These are phyloP conservation scores for Lepetodrilus schrolli DNA, from an alignment of 2,888 invertebrate species.

Conservation along the genomic window DNA sequence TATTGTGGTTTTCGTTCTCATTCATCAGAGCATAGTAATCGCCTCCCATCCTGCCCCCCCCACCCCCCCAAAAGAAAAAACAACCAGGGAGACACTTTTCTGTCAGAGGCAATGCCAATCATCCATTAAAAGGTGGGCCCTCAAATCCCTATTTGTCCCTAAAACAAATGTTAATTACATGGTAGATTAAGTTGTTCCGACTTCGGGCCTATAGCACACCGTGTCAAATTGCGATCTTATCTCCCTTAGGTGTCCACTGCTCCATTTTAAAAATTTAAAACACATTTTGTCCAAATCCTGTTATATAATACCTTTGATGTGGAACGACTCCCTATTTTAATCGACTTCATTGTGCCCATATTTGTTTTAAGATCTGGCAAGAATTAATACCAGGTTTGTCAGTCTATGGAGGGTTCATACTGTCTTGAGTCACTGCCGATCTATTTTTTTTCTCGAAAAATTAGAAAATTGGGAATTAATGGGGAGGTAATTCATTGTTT, in stretches of 20 bases:
- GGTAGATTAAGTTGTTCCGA: background rate
- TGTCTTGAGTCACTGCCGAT: background rate
- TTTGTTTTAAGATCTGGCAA: background rate
- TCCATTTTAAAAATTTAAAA: background rate
- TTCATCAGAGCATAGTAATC: slow-evolving; percentile 2
- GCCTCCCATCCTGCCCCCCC: background rate
- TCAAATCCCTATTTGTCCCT: background rate
- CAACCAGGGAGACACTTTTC: slow-evolving; percentile 15
- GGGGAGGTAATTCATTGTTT: background rate
- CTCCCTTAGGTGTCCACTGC: slow-evolving; percentile 2
- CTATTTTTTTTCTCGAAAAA: slow-evolving; percentile 18
- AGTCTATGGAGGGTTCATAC: background rate
- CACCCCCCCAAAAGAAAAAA: no score
- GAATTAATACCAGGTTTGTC: background rate
- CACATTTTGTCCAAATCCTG: background rate
- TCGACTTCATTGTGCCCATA: background rate
- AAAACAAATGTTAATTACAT: slow-evolving; percentile 26
- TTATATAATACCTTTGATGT: slow-evolving; percentile 15
- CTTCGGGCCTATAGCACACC: background rate
- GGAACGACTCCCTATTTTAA: background rate
- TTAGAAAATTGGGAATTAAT: slow-evolving; percentile 13
- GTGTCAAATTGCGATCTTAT: background rate
- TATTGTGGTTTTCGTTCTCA: slow-evolving; percentile 20
- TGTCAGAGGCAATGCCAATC: background rate
- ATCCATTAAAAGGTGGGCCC: slow-evolving; percentile 8